These are phyloP conservation scores for Ibidorhyncha struthersii DNA, from an alignment of 2,113 vertebrate genomes.

Conservation along the genomic window DNA sequence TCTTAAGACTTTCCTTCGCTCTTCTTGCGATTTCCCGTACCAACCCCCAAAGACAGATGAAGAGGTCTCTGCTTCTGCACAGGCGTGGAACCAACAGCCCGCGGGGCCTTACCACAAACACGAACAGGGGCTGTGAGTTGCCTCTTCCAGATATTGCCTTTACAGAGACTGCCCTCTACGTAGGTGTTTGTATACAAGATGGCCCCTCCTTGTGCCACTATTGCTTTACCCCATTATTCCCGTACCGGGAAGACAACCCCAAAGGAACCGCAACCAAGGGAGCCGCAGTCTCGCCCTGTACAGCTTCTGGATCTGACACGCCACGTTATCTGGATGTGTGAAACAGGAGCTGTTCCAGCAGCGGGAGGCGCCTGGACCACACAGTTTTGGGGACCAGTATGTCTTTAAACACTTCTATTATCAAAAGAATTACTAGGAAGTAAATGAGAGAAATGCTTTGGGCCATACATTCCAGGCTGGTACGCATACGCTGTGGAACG, in stretches of 20 bases:
- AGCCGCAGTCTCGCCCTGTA: background rate
- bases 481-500: background rate
- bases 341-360: background rate
- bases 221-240: background rate
- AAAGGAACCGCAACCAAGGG: background rate
- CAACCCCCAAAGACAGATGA: background rate
- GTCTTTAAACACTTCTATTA: background rate
- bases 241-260: background rate
- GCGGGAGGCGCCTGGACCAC: background rate
- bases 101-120: background rate
- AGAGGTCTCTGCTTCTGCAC: background rate
- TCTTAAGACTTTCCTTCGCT: background rate
- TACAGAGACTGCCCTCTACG: background rate
- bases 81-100: background rate
- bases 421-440: background rate
- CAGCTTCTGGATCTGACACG: background rate
- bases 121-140: background rate
- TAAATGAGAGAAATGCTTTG: background rate
- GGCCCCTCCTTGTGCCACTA: background rate
- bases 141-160: background rate
- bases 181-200: fast-evolving
- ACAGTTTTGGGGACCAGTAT: background rate
- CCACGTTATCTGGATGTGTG: too few species aligned
- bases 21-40: background rate
- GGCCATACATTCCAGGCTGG: fast-evolving